Percentiles rank a stretch among this genome's conserved stretches.
Evolutionary conservation across 1,140 invertebrate genomes (phyloP).

Genomic region (Pinna nobilis): DNA sequence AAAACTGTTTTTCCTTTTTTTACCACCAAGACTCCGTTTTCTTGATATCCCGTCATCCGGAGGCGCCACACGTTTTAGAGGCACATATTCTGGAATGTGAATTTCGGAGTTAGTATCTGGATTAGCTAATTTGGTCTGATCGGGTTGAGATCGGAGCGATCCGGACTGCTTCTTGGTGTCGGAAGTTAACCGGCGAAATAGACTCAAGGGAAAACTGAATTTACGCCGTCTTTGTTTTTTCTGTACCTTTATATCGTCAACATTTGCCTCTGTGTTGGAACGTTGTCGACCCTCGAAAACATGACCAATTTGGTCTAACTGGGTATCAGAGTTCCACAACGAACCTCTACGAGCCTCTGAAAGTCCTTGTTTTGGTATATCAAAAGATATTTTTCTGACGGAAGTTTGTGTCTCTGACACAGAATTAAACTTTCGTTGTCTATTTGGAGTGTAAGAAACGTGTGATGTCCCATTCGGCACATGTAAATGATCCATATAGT

Average conservation of each 20-base stretch:
- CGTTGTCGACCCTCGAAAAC: constrained; percentile 28
- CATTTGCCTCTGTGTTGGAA: constrained; percentile 34
- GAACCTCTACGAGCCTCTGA: constrained; percentile 20
- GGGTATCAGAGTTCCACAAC: constrained; percentile 21
- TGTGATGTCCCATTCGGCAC: not conserved
- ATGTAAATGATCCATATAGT: constrained; percentile 14
- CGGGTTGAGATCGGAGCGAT: constrained; percentile 15
- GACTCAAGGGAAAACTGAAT: constrained; percentile 50
- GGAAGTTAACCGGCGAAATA: constrained; percentile 23
- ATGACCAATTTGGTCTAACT: not conserved
- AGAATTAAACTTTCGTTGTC: not conserved
- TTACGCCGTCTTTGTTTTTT: constrained; percentile 46
- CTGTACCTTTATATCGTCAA: constrained; percentile 3
- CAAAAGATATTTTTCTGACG: constrained; percentile 19
- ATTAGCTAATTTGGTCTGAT: constrained; percentile 19
- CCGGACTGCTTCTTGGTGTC: constrained; percentile 7
- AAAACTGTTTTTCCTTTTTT: constrained; percentile 14
- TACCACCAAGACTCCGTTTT: not conserved
- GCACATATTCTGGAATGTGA: constrained; percentile 10
- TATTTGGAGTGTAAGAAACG: not conserved
- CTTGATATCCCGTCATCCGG: not conserved
- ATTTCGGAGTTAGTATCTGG: not conserved
- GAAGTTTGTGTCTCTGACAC: constrained; percentile 1
- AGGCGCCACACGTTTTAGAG: not conserved
- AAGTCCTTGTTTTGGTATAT: too few relatives aligned